Percentiles rank a stretch among this genome's conserved stretches.
These are phyloP conservation scores for Zele albiditarsus DNA, from an alignment of 2,888 invertebrate genomes.

Conservation along the genomic window DNA sequence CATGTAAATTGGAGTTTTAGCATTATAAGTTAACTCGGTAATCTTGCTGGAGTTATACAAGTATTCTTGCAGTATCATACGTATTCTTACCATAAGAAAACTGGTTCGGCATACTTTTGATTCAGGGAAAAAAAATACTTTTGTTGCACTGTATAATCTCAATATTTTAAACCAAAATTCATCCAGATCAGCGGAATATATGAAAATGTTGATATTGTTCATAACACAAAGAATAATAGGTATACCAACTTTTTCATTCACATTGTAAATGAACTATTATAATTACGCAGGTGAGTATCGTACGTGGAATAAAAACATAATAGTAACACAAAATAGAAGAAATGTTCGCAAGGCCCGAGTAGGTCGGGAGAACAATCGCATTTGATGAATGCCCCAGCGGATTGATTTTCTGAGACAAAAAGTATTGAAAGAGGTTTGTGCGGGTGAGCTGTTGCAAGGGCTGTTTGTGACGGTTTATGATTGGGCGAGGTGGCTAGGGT, in stretches of 20 bases:
- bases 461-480: conserved; percentile 39
- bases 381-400: conserved; percentile 53
- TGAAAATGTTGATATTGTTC: too few relatives aligned
- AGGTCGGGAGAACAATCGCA: conserved; percentile 52
- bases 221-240: too few relatives aligned
- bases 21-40: too few relatives aligned
- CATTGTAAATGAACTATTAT: background rate
- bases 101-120: too few relatives aligned
- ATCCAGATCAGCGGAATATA: too few relatives aligned
- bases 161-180: too few relatives aligned
- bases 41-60: too few relatives aligned
- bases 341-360: conserved; percentile 29
- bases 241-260: background rate
- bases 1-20: too few relatives aligned
- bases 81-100: too few relatives aligned
- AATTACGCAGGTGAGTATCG: background rate
- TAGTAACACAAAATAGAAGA: background rate
- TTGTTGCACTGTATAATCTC: too few relatives aligned
- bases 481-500: conserved; percentile 25
- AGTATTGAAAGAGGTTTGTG: conserved; percentile 38
- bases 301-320: background rate
- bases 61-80: too few relatives aligned
- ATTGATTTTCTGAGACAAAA: conserved; percentile 51
- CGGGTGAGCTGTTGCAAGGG: conserved; percentile 23
- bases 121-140: too few relatives aligned